Base-by-base conservation (phyloP, 92 coral and sea anemone genomes). In the Palythoa grandis region DNA sequence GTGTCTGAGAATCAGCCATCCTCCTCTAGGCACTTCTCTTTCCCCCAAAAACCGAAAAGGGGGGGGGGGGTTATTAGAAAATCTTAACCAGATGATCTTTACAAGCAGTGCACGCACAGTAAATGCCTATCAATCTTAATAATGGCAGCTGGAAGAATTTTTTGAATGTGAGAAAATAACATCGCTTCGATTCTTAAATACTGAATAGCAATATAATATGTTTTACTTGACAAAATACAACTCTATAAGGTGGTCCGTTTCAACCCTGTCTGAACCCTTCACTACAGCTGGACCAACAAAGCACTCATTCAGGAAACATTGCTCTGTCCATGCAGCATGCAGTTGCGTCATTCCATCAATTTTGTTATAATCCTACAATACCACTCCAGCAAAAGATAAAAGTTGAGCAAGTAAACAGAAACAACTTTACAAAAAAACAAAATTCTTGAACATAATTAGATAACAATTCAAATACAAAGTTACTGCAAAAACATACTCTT, bases 251-350 rank as follows among this genome's bases (percentile, higher is more conserved):
- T 73, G 78, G 60, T 35, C 78, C 78, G 17, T 73, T 47, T 73
- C 78, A 73, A 73, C 78, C 60, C 78, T 47, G 78, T 1, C 78
- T 73, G 78, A 72, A 72, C 76, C 76, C 76, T 72, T 52, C 17
- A 72, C 76, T 72, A 72, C 11, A 73, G 78, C 78, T 73, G 2
- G 78, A 57, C 60, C 77, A 73, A 73, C 78, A 43, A 11, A 35
- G 16, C 78, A 73, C 58, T 43, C 35, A 73, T 72, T 72, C 53
- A 72, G 76, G 52, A 70, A 70, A 70, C 75, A 70, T 70, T 70
- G 54, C 78, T 73, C 78, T 47, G 78, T 73, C 78, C 35, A 73
- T 0, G 78, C 78, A 73, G 78, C 40, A 40, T n/a, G n/a, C n/a
- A n/a, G n/a, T n/a, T n/a, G 78, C 35, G 16, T 73, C 78, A 73